Conservation (phyloP, 2,797 vertebrate genomes). For the Cheirogaleus major region DNA sequence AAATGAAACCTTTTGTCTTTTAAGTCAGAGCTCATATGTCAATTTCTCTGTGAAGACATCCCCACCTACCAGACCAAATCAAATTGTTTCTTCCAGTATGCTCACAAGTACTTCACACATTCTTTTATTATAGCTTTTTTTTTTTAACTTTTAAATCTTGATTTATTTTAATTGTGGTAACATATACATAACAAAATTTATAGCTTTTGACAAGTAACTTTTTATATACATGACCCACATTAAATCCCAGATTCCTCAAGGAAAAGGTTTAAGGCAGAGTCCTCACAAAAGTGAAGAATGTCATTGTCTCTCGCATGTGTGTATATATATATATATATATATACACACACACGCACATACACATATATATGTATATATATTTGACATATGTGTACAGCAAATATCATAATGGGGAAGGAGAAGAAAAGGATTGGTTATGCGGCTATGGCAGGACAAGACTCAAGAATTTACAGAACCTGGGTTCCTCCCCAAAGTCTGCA, state of each 20-base stretch:
- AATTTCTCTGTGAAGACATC: background rate
- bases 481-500: background rate
- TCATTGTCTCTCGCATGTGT: background rate
- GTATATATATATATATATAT: background rate
- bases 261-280: background rate
- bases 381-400: background rate
- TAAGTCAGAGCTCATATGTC: background rate
- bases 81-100: background rate
- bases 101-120: background rate
- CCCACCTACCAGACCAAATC: background rate
- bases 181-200: too few species aligned
- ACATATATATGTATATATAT: background rate
- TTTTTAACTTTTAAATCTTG: too few species aligned
- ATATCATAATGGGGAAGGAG: background rate
- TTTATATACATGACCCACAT: background rate
- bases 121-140: background rate
- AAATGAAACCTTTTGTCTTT: slow-evolving; percentile 6
- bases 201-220: background rate
- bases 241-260: background rate
- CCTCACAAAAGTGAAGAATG: background rate
- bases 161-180: too few species aligned
- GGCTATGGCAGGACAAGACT: background rate
- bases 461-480: background rate
- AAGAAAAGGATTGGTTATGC: background rate
- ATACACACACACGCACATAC: too few species aligned